These are phyloP conservation scores for Sesia apiformis DNA, from an alignment of 2,888 invertebrate species.

Conservation along the genomic window DNA sequence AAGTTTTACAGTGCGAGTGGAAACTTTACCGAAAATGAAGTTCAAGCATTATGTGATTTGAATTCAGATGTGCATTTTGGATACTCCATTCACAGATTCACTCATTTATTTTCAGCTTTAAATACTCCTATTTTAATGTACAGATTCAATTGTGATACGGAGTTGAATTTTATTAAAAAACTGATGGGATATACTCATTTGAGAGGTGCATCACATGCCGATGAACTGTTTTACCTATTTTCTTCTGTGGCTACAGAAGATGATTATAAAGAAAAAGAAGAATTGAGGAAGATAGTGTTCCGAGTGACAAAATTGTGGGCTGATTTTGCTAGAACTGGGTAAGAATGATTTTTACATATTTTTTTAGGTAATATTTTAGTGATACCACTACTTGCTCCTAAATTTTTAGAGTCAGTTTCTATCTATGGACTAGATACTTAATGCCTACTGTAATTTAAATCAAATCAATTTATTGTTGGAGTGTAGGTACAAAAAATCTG, in stretches of 20 bases:
- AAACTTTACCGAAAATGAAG: constrained; percentile 21
- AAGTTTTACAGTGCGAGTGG: constrained; percentile 30
- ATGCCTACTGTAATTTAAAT: no score
- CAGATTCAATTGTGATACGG: constrained; percentile 36
- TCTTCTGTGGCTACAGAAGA: constrained; percentile 30
- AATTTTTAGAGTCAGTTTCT: no score
- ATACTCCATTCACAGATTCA: constrained; percentile 35
- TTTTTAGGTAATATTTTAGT: no score
- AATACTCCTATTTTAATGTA: constrained; percentile 33
- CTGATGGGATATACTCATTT: constrained; percentile 17
- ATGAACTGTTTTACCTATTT: constrained; percentile 51
- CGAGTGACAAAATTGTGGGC: constrained; percentile 48
- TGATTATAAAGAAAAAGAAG: constrained; percentile 24
- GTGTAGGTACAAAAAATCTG: no score
- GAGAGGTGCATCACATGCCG: constrained; percentile 51
- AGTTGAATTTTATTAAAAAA: constrained; percentile 39
- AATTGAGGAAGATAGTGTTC: constrained; percentile 26
- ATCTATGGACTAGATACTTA: no score
- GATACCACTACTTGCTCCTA: no score
- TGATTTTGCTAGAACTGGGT: constrained; percentile 57
- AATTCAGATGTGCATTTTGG: constrained; percentile 33
- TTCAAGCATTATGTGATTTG: constrained; percentile 21
- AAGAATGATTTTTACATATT: constrained; percentile 8
- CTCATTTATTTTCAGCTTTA: constrained; percentile 22
- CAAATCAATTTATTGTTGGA: no score